Base-by-base conservation (phyloP, 2,888 invertebrate genomes). In the Polydrusus pterygomalis region DNA sequence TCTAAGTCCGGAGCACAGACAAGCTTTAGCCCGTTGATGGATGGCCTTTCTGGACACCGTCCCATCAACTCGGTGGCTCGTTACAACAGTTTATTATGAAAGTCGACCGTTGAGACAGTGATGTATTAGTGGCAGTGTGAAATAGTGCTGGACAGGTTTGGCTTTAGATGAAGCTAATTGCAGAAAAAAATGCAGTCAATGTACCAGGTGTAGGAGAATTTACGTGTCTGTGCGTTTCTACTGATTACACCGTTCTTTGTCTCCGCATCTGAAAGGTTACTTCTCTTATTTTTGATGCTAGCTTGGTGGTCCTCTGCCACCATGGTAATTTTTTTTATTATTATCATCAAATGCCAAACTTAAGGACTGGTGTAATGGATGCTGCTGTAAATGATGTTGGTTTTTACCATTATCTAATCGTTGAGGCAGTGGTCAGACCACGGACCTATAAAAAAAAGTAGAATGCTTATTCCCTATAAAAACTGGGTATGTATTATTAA, bases 31-130 rank as follows among this genome's bases (percentile, higher is more conserved):
- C 56, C 56, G 54, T 56, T 72, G 71, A 72, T 64, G 18, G 54
- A 72, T 72, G 71, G 17, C 43, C 54, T 38, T 71, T 47, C 71
- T 17, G 71, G 67, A 54, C 67, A 68, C 15, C 17, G 20, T 56
- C 71, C 51, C 45, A 54, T 64, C 71, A 65, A 58, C 18, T 54
- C 64, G 54, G 73, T 64, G 67, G 51, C 73, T 73, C 73, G 73
- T 73, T 73, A 73, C 73, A 43, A 49, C 65, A 73, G 56, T 73
- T 73, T 73, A 73, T 73, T 73, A 73, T 67, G 67, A 67, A 60
- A 73, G 47, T 67, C 58, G 73, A 10, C 49, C 67, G 47, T 10
- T 11, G n/a, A 25, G 73, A 67, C 73, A 73, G 45, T 73, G 73
- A 73, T 64, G 60, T 64, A 73, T 67, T 58, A 49, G 67, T 20